Base-by-base conservation (phyloP, 2,888 invertebrate species). In the Heliconius sara region DNA sequence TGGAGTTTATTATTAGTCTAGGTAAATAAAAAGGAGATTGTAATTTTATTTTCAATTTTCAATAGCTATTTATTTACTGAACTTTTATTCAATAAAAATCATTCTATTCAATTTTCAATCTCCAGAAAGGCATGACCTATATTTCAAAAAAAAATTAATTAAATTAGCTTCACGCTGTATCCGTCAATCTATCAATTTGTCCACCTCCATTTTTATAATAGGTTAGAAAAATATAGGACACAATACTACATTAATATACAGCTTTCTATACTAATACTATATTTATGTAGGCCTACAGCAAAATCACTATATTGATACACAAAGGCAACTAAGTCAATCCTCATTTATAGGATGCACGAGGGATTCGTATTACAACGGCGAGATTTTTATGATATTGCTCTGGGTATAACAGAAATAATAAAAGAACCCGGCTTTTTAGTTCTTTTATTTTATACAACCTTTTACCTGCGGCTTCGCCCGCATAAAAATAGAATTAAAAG, bases 311-410 rank as follows among this genome's bases (percentile, higher is more conserved):
- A 73, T 73, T 73, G 60, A 39, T 60, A 60, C 47, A 25, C 63
- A 60, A 66, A 71, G 76, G 70, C 63, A 73, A 76, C 70, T 79
- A 79, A 79, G 79, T 79, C 76, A 76, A 79, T 76, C 76, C 65
- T 71, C 75, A 76, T 68, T 71, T 63, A 22, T 19, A 39, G 63
- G 71, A 52, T 65, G 71, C 76, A 66, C 76, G 25, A 52, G 79
- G 79, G 79, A 76, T 68, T 79, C 70, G 70, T 73, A 73, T 79
- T 76, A 79, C 79, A 76, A 70, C 60, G 34, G 34, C 16, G 73
- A 60, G 73, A 60, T 73, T 73, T 73, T 73, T 73, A 73, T 73
- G 60, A 73, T 73, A 73, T 73, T 73, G 60, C 73, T 73, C n/a
- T 60, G 57, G 43, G 39, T 70, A 70, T 70, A 70, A 43, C 9